Evolutionary conservation across 2,888 invertebrate species (phyloP).

Genomic region (Eucera pruinosa): DNA sequence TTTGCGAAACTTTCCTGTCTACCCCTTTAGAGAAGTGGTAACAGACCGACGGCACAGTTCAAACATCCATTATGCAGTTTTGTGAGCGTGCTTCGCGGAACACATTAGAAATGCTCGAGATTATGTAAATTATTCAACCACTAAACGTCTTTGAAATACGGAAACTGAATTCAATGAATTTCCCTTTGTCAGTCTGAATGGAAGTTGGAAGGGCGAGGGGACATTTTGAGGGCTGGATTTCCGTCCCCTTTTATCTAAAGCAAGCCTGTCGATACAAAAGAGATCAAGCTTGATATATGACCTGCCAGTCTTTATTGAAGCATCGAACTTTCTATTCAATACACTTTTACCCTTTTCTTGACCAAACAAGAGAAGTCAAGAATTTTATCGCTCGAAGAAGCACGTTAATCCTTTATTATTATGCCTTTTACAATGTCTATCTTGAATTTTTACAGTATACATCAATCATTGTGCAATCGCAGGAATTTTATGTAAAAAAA

Average conservation of each 20-base stretch:
- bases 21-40: neutral
- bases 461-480: too few relatives aligned
- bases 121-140: neutral
- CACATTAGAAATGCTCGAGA: neutral
- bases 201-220: too few relatives aligned
- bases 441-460: too few relatives aligned
- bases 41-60: slow-evolving; percentile 4
- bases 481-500: too few relatives aligned
- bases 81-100: neutral
- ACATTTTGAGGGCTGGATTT: too few relatives aligned
- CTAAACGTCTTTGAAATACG: neutral
- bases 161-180: neutral
- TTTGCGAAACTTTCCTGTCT: neutral
- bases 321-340: neutral
- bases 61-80: neutral
- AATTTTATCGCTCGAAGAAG: neutral
- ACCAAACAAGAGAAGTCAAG: neutral
- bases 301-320: neutral
- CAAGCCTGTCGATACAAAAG: neutral
- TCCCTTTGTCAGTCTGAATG: too few relatives aligned
- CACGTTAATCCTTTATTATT: neutral
- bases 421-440: too few relatives aligned
- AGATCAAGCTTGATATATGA: slow-evolving; percentile 7
- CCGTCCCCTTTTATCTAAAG: neutral
- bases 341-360: slow-evolving; percentile 1